Evolutionary conservation across 2,888 invertebrate genomes (phyloP).

Genomic region (Mesochorus sp.): DNA sequence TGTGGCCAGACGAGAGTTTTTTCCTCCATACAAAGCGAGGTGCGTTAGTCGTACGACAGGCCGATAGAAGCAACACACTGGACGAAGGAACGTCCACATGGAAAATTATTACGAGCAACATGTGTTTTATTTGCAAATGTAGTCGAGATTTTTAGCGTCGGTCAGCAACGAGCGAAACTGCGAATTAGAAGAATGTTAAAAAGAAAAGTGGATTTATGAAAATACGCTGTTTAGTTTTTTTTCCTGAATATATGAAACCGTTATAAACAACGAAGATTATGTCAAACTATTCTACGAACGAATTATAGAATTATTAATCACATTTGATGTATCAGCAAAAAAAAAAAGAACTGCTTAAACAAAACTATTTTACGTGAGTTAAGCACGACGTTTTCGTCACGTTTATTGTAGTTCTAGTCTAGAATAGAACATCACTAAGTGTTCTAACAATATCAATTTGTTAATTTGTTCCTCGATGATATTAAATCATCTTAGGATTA

Average conservation of each 20-base stretch:
- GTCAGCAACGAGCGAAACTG: conserved; percentile 44
- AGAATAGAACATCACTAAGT: conserved; percentile 7
- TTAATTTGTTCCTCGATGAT: conserved; percentile 11
- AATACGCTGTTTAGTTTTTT: conserved; percentile 7
- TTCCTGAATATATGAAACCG: not conserved
- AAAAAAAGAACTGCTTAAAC: conserved; percentile 7
- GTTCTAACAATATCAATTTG: conserved; percentile 14
- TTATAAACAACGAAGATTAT: conserved; percentile 32
- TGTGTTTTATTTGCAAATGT: conserved; percentile 3
- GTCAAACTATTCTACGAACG: conserved; percentile 57
- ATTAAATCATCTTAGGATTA: conserved; percentile 17
- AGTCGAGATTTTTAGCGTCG: conserved; percentile 43
- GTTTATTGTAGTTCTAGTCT: conserved; percentile 45
- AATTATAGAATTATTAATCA: conserved; percentile 43
- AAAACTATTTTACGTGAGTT: conserved; percentile 52
- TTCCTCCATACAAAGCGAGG: conserved; percentile 4
- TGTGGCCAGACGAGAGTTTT: not conserved
- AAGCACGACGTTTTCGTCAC: conserved; percentile 50
- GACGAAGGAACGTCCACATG: conserved; percentile 9
- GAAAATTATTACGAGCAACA: conserved; percentile 16
- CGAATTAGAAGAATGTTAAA: conserved; percentile 40
- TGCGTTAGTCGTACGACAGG: conserved; percentile 24
- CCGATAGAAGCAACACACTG: conserved; percentile 61
- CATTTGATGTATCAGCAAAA: conserved; percentile 45
- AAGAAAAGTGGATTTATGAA: conserved; percentile 5